These are phyloP conservation scores for Apostichopus leukothele DNA, from an alignment of 53 echinoderm and acorn worm species.

Conservation along the genomic window DNA sequence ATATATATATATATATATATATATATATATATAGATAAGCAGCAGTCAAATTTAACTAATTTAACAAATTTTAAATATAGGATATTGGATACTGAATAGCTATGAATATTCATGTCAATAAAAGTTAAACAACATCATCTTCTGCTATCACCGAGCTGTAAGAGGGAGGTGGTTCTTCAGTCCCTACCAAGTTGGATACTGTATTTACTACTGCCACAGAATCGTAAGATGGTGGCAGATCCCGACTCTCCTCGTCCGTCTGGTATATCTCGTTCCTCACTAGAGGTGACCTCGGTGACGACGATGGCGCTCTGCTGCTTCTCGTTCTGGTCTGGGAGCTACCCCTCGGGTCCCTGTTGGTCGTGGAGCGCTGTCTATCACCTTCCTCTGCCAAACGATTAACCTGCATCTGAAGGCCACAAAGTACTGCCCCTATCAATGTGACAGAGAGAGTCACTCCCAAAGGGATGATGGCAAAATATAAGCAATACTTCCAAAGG, in stretches of 20 bases:
- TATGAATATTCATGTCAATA: too few relatives aligned
- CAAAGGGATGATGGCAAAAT: slow-evolving; percentile 48
- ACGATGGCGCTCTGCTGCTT: not conserved
- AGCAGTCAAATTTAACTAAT: too few relatives aligned
- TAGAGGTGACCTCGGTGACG: not conserved
- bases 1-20: too few relatives aligned
- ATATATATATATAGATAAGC: too few relatives aligned
- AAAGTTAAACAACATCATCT: not conserved
- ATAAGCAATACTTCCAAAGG: slow-evolving; percentile 38
- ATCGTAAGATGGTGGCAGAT: slow-evolving; percentile 29
- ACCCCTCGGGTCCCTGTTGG: not conserved
- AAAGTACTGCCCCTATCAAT: slow-evolving; percentile 24
- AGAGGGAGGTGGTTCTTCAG: slow-evolving; percentile 32
- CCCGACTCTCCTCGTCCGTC: not conserved
- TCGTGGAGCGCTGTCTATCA: slow-evolving; percentile 40
- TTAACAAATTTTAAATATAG: too few relatives aligned
- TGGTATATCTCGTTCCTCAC: slow-evolving; percentile 9
- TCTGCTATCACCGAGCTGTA: slow-evolving; percentile 8
- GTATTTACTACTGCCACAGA: slow-evolving; percentile 27
- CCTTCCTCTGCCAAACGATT: slow-evolving; percentile 46
- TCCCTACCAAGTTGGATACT: not conserved
- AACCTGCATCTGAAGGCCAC: slow-evolving; percentile 41
- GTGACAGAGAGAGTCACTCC: not conserved
- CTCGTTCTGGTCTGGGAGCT: not conserved
- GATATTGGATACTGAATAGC: too few relatives aligned